Base-by-base conservation (phyloP, 2,888 invertebrate species). In the Chrysotoxum bicinctum region DNA sequence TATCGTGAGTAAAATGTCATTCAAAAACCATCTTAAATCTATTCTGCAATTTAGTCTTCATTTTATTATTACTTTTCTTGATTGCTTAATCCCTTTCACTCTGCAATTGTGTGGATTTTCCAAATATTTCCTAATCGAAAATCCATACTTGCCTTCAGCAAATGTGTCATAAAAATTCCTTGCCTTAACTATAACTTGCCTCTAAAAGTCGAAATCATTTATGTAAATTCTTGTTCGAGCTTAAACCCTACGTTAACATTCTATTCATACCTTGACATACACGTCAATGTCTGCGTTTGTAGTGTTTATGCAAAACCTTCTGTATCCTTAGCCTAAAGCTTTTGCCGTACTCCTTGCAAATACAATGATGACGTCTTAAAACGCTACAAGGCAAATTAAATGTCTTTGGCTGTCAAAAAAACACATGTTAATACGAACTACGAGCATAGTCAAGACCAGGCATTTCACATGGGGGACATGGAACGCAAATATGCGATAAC, bases 361-460 rank as follows among this genome's bases (percentile, higher is more conserved):
- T 30, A 45, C 45, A 30, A 64, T n/a, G n/a, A 45, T 45, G 45
- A 64, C 30, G 32, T 45, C 50, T 66, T 66, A 37, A 50, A 66
- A 66, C 35, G 66, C 66, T 50, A 37, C 19, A 23, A 23, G 66
- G 14, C 50, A 66, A 50, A 50, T n/a, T 48, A 66, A 66, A 66
- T 50, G 66, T 66, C 50, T 66, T 50, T 23, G 23, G 50, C 50
- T 66, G 66, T 50, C 66, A 66, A 66, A 66, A 66, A 66, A 66
- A 50, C 64, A 64, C 64, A 64, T 64, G 45, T 66, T 66, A 23
- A 50, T 66, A 12, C 14, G 23, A 50, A 37, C 35, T 23, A 14
- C n/a, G n/a, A n/a, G n/a, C 30, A n/a, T 8, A 50, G 35, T 37
- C 48, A 66, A 21, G 30, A 19, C 45, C 35, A 35, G n/a, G 19